Conservation (phyloP, 2,113 vertebrate species). For the Gulo gulo region DNA sequence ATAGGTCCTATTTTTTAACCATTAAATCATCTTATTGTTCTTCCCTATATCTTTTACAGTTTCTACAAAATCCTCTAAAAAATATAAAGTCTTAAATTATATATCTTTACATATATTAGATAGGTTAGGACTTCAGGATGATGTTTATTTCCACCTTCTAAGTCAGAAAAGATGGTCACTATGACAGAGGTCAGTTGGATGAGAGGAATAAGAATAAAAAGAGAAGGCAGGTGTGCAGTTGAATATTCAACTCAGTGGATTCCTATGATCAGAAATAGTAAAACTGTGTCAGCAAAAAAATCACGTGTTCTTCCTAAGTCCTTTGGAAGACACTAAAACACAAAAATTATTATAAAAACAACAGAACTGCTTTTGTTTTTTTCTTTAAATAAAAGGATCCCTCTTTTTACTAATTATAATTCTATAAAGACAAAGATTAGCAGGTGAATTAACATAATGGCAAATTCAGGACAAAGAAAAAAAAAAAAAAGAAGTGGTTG, state of each 20-base stretch:
- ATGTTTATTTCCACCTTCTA: background rate
- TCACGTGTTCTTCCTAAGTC: background rate
- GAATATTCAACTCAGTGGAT: background rate
- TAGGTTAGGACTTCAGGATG: background rate
- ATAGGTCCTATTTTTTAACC: constrained; percentile 56
- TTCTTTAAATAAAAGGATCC: background rate
- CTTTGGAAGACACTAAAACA: background rate
- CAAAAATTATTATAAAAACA: background rate
- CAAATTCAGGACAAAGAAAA: background rate
- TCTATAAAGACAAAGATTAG: background rate
- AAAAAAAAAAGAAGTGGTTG: background rate
- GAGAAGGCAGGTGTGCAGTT: constrained; percentile 7
- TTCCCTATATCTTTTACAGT: constrained; percentile 38
- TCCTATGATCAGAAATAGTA: background rate
- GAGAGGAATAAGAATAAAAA: background rate
- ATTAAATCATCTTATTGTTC: constrained; percentile 51
- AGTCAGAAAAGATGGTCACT: background rate
- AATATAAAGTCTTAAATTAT: constrained; percentile 36
- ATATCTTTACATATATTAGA: constrained; percentile 28
- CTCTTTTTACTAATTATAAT: background rate
- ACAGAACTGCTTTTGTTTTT: background rate
- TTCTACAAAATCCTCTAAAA: constrained; percentile 49
- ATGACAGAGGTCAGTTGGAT: background rate
- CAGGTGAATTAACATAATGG: background rate
- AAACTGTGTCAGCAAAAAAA: background rate